Conservation (phyloP, 2,797 vertebrate species). For the Cryptoblepharus egeriae region DNA sequence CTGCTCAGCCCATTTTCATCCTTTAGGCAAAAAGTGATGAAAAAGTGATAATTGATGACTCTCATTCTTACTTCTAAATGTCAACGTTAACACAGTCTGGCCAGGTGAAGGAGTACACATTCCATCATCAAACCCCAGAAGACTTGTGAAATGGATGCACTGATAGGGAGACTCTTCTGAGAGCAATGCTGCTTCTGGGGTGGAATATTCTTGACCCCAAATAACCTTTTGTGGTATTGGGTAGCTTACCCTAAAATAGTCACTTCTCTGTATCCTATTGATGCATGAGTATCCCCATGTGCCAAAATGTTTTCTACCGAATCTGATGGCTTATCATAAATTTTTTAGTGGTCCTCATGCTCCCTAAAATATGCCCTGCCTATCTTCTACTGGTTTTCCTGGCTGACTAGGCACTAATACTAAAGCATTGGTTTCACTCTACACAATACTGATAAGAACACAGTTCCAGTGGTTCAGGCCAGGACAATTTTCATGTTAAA, state of each 20-base stretch:
- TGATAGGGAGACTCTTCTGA: not conserved
- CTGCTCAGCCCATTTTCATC: not conserved
- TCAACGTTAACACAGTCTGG: conserved; percentile 19
- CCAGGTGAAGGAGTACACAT: not conserved
- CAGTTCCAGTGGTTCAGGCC: no score
- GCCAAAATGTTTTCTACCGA: not conserved
- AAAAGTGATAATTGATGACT: conserved; percentile 19
- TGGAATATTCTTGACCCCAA: not conserved
- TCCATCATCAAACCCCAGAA: not conserved
- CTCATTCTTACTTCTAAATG: not conserved
- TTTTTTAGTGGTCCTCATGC: not conserved
- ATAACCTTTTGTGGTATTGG: not conserved
- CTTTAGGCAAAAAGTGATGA: not conserved
- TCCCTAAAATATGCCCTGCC: not conserved
- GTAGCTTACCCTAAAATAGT: not conserved
- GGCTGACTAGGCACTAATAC: no score
- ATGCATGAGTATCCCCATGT: not conserved
- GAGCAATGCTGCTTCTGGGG: not conserved
- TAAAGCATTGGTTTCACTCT: no score
- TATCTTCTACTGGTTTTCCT: not conserved
- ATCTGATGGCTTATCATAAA: not conserved
- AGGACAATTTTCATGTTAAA: no score
- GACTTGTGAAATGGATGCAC: not conserved
- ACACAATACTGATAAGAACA: no score
- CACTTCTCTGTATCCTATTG: not conserved